Base-by-base conservation (phyloP, 2,888 invertebrate genomes). In the Pecten maximus region DNA sequence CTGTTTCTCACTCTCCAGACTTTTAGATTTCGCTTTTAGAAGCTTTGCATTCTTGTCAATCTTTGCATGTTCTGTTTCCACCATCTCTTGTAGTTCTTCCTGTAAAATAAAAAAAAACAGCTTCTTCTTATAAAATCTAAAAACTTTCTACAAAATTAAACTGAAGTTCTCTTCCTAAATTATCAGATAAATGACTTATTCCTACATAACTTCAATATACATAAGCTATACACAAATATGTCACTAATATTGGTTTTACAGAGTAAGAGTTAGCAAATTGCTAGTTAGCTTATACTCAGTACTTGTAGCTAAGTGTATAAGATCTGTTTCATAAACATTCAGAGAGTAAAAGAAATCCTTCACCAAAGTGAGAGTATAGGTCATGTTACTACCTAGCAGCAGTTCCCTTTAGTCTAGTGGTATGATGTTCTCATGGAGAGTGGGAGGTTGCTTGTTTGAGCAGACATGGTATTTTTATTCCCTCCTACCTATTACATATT, bases 81-180 rank as follows among this genome's bases (percentile, higher is more conserved):
- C 92, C 39, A 91, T 87, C 35, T 90, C 60, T 86, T 89, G 88
- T 15, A 94, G 91, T 87, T 94, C 94, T 50, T 94, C 92, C 94
- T 94, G 90, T 16, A 74, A 88, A 86, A 54, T 50, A 88, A 86
- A 90, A 40, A 60, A 4, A 44, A 2, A 88, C 88, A 19, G 16
- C 12, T 23, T 8, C 8, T 44, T 44, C 12, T 12, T 44, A 44
- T 12, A 44, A 4, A 44, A 44, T n/a, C 44, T 8, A 44, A 4
- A 44, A 44, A 44, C 12, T 44, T 44, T 44, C 44, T 44, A 12
- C 12, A 44, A 8, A 44, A 44, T 44, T 44, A 44, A 44, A 44
- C 44, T n/a, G n/a, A n/a, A n/a, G n/a, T n/a, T n/a, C 12, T 44
- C 44, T 44, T 44, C 44, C n/a, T 50, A 40, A 86, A 40, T 40